Evolutionary conservation across 2,113 vertebrate genomes (phyloP), one percentile per base, ranked within the genome.

Genomic region (Hiodon alosoides): DNA sequence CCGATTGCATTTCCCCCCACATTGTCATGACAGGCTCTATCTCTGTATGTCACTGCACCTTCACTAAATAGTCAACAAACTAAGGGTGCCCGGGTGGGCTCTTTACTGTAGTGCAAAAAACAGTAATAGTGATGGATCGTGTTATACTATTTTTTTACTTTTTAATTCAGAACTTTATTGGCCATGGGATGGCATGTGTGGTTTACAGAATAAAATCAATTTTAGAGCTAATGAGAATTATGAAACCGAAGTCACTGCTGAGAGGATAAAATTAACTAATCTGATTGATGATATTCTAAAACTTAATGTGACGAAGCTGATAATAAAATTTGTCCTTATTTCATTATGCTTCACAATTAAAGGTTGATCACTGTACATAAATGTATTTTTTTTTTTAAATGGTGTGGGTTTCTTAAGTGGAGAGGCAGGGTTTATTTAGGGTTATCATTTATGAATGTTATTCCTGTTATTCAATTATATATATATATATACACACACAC

Each of bases 251-350:
- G 47, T 57, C 51, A 46, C 31, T 17, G 67, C 65, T 31, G 71
- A 31, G 54, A 77, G 80, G 67, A 74, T 31, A 31, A 31, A 76
- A 74, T 80, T 76, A 78, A 78, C 82, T 68, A 76, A 82, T 77
- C 79, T 86, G 87, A 89, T 83, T 83, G 83, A 89, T 84, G 75
- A 78, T 84, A 85, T 85, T 87, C 86, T 89, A 86, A 87, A 89
- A 83, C 81, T 80, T 84, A 84, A 88, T 85, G 85, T 81, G 81
- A 80, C 85, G 83, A 87, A 83, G 85, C 87, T 50, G 79, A 87
- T 86, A 85, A 79, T 82, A 81, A 81, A 83, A 85, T 86, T 88
- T 90, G 86, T 89, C 88, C 86, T 89, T 87, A 85, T 89, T 88
- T 86, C 86, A 88, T 89, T 87, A 88, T 85, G 82, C 79, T 80